phyloP scores from a whole-genome alignment of 1,140 invertebrate species.

The Watersipora subatra region DNA sequence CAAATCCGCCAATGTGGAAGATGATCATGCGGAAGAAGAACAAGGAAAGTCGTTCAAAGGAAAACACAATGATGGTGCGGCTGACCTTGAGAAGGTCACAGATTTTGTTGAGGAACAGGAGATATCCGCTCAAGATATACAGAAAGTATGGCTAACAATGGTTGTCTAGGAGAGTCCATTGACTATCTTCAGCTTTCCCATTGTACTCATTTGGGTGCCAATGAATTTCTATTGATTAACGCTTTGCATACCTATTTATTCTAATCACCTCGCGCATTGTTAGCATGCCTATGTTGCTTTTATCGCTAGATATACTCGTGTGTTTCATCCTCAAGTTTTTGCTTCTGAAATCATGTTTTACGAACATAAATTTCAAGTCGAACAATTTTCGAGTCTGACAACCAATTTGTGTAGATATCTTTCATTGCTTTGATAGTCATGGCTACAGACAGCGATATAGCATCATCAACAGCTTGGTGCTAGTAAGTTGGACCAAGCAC shows the following conservation, averaged over 20 bases:
- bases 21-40: constrained; percentile 15
- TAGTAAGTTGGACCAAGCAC: too few species aligned
- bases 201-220: not conserved
- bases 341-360: too few species aligned
- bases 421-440: too few species aligned
- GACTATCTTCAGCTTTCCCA: not conserved
- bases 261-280: not conserved
- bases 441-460: too few species aligned
- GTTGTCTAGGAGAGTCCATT: constrained; percentile 30
- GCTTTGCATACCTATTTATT: constrained; percentile 1
- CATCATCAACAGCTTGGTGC: too few species aligned
- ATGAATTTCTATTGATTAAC: not conserved
- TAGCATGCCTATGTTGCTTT: too few species aligned
- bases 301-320: too few species aligned
- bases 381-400: too few species aligned
- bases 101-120: constrained; percentile 39
- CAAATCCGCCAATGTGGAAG: constrained; percentile 17
- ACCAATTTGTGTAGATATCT: too few species aligned
- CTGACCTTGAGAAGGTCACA: constrained; percentile 39
- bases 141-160: constrained; percentile 8
- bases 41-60: constrained; percentile 19
- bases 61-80: constrained; percentile 32
- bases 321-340: too few species aligned
- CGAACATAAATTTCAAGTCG: too few species aligned
- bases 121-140: constrained; percentile 24